Evolutionary conservation across 2,113 vertebrate species (phyloP).

Genomic region (Hydropotes inermis): DNA sequence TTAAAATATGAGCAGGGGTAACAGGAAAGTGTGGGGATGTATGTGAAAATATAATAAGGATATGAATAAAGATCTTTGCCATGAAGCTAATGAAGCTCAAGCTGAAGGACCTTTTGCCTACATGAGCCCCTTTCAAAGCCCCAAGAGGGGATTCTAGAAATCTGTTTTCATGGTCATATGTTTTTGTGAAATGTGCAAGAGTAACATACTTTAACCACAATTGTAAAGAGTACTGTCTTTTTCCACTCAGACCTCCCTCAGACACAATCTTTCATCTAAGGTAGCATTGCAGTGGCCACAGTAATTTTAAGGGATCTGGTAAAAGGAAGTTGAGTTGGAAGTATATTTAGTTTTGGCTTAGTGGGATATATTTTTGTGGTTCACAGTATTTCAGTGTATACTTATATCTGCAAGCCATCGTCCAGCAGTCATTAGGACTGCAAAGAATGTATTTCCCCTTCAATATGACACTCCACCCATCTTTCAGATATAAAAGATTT

Average conservation of each 20-base stretch:
- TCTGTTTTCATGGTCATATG: background rate
- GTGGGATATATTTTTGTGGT: background rate
- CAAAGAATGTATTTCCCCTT: background rate
- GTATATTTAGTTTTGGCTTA: conserved; percentile 1
- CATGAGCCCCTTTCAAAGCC: background rate
- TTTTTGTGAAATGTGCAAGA: background rate
- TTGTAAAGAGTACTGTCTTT: background rate
- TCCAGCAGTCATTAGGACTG: background rate
- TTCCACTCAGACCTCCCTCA: background rate
- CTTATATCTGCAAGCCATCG: background rate
- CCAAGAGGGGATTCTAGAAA: background rate
- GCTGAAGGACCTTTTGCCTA: background rate
- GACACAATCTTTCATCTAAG: conserved; percentile 1
- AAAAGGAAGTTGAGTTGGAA: background rate
- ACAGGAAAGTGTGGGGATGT: background rate
- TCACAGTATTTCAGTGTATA: background rate
- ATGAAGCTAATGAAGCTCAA: background rate
- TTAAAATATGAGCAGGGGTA: background rate
- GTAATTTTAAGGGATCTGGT: background rate
- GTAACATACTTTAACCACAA: background rate
- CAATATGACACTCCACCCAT: background rate
- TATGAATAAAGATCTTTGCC: background rate
- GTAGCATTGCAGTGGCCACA: background rate
- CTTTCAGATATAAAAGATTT: background rate
- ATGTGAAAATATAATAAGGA: background rate